Conservation (phyloP, 2,797 vertebrate species). For the Malacoraja senta region DNA sequence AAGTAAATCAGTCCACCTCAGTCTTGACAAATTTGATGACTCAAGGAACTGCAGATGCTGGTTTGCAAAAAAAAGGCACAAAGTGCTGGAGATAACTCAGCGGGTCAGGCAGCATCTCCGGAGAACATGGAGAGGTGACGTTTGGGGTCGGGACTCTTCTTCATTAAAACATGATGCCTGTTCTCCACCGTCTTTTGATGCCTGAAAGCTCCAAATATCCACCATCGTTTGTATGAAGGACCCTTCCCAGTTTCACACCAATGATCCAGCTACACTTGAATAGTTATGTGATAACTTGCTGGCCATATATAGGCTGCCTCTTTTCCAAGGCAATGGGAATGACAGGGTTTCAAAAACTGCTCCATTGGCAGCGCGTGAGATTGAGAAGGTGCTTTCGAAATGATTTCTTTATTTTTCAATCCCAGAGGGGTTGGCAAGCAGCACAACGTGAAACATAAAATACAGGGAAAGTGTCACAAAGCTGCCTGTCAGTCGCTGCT, state of each 20-base stretch:
- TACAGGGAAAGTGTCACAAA: not conserved
- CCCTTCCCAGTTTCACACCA: not conserved
- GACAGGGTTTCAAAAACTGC: not conserved
- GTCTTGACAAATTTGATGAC: not conserved
- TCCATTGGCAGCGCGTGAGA: not conserved
- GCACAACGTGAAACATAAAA: not conserved
- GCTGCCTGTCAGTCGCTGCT: not conserved
- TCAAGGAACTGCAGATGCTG: no score
- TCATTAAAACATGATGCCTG: not conserved
- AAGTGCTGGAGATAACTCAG: no score
- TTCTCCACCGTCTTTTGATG: not conserved
- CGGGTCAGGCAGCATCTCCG: no score
- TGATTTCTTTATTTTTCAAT: not conserved
- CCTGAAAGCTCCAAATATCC: not conserved
- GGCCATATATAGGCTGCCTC: not conserved
- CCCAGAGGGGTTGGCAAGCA: not conserved
- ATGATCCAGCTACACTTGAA: no score
- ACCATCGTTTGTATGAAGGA: not conserved
- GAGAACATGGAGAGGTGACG: no score
- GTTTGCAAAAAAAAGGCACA: no score
- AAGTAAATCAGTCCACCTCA: not conserved
- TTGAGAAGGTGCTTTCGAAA: not conserved
- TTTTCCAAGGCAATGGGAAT: not conserved
- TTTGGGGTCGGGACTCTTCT: no score
- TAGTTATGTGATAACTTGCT: not conserved